A percentile compares a stretch with the other conserved stretches of the same genome.
These are phyloP conservation scores for Nipponacmea schrenckii DNA, from an alignment of 2,888 invertebrate genomes.

Conservation along the genomic window DNA sequence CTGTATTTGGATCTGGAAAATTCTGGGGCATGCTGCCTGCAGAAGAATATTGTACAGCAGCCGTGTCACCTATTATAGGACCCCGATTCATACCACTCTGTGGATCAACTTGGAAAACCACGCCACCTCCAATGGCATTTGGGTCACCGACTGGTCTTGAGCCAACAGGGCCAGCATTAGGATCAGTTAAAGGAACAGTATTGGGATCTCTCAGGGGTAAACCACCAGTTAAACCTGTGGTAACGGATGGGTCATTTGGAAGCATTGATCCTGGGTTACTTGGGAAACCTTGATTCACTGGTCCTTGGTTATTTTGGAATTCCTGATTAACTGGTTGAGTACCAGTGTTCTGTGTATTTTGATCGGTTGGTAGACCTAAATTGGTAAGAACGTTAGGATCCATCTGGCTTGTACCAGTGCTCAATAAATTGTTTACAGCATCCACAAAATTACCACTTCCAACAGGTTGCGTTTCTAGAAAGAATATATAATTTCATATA, in stretches of 20 bases:
- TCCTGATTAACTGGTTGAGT: neutral
- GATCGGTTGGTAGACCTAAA: neutral
- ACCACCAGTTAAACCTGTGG: neutral
- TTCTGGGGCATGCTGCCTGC: neutral
- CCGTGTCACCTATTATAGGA: neutral
- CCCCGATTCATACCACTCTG: neutral
- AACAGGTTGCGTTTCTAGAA: too few relatives aligned
- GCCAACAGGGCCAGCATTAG: too few relatives aligned
- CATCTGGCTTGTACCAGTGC: neutral
- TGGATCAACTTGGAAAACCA: too few relatives aligned
- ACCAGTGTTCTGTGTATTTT: neutral
- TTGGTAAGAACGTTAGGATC: neutral
- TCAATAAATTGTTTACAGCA: conserved; percentile 5
- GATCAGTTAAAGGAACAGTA: neutral
- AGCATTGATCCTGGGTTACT: neutral
- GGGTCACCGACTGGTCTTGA: too few relatives aligned
- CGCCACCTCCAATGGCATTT: neutral
- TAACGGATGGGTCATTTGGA: neutral
- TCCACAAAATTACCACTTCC: neutral
- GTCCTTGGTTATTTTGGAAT: neutral
- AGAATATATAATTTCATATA: too few relatives aligned
- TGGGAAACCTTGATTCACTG: neutral
- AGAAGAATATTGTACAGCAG: neutral
- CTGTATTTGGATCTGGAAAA: neutral
- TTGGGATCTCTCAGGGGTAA: neutral